Conservation (phyloP, 2,113 vertebrate species). For the Peromyscus polionotus region DNA sequence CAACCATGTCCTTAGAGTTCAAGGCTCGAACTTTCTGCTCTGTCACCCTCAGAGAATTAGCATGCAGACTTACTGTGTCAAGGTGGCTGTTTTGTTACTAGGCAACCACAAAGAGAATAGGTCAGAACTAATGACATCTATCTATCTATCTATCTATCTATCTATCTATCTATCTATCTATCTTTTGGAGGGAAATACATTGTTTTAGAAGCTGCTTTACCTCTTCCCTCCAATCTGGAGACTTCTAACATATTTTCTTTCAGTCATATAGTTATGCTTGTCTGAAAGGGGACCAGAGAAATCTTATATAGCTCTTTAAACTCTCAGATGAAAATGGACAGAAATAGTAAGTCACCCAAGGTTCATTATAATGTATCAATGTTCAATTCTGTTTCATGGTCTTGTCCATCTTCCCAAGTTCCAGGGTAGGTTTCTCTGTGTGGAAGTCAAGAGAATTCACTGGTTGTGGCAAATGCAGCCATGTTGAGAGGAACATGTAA, state of each 20-base stretch:
- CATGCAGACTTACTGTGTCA: not conserved
- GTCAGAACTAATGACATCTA: not conserved
- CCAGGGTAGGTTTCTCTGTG: not conserved
- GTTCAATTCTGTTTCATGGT: not conserved
- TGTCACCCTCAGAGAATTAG: not conserved
- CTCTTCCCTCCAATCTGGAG: not conserved
- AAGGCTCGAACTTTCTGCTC: constrained; percentile 35
- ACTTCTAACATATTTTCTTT: not conserved
- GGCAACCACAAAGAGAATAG: not conserved
- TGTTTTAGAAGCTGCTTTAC: not conserved
- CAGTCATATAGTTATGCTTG: not conserved
- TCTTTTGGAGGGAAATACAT: not conserved
- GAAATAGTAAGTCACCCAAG: not conserved
- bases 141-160: not conserved
- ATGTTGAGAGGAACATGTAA: not conserved
- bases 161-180: not conserved
- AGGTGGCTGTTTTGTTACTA: not conserved
- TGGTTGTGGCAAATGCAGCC: not conserved
- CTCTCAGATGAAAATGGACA: not conserved
- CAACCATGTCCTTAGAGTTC: not conserved
- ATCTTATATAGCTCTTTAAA: not conserved
- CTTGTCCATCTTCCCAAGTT: not conserved
- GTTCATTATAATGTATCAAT: not conserved
- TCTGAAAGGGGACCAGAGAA: constrained; percentile 11
- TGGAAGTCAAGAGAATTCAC: not conserved